A percentile compares a stretch with the other conserved stretches of the same genome.
Conservation (phyloP, 2,888 invertebrate genomes). For the Acanthosoma haemorrhoidale region DNA sequence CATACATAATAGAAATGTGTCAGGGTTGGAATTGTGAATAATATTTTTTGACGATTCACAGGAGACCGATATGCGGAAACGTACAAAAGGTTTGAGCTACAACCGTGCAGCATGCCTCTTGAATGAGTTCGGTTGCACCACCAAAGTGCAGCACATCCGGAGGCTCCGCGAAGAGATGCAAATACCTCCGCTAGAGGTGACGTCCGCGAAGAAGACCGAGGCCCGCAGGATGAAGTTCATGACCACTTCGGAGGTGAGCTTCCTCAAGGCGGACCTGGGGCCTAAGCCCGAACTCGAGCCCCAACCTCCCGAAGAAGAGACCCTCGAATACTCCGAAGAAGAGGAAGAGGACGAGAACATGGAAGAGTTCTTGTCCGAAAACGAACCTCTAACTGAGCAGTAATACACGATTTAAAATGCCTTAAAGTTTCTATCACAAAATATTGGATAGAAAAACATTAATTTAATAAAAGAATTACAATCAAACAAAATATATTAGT, state of each 20-base stretch:
- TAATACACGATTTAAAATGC: no score
- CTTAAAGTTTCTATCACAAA: no score
- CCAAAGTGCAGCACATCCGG: neutral
- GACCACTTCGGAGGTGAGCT: neutral
- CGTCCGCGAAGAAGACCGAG: neutral
- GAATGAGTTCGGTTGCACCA: neutral
- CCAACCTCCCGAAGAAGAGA: neutral
- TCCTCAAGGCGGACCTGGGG: neutral
- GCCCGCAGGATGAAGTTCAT: neutral
- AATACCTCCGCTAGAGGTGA: neutral
- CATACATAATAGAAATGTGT: no score
- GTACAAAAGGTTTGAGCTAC: no score
- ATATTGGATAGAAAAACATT: no score
- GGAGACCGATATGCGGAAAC: no score
- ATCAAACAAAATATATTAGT: no score
- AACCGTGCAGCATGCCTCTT: neutral
- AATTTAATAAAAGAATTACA: no score
- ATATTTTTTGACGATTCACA: no score
- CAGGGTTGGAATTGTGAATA: no score
- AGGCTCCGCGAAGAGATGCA: neutral
- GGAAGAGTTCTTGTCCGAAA: neutral
- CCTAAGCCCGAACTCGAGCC: neutral
- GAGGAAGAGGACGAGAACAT: neutral
- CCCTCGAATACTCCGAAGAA: neutral
- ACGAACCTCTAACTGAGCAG: neutral